phyloP scores from a whole-genome alignment of 2,888 invertebrate species.

The Phengaris alcon region DNA sequence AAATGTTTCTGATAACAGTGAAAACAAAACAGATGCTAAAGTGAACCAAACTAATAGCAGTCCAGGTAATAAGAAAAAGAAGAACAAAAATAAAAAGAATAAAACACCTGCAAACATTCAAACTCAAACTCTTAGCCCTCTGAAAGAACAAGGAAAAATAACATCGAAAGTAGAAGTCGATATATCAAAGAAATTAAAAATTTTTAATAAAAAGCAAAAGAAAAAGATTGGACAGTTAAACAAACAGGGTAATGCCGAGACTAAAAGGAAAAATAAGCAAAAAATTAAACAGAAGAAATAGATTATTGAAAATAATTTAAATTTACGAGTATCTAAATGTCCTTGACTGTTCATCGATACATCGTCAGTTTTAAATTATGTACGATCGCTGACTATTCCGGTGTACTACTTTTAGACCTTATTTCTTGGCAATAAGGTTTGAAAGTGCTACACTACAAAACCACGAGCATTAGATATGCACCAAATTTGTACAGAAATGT shows the following conservation, averaged over 20 bases:
- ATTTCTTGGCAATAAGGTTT: no score
- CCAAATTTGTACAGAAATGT: no score
- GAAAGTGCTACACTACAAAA: no score
- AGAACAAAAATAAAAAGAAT: constrained; percentile 41
- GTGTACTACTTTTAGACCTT: no score
- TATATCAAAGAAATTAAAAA: constrained; percentile 61
- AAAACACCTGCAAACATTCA: constrained; percentile 33
- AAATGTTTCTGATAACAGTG: neutral
- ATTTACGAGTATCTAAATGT: neutral
- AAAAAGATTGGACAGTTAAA: constrained; percentile 63
- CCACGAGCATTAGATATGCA: no score
- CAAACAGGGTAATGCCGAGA: constrained; percentile 44
- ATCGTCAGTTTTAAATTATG: no score
- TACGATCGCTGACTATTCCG: no score
- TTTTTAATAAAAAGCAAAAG: constrained; percentile 58
- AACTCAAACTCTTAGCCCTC: constrained; percentile 28
- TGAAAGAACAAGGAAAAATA: constrained; percentile 42
- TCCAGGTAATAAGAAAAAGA: constrained; percentile 31
- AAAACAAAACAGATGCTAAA: neutral
- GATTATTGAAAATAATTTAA: constrained; percentile 44
- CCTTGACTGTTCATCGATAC: no score
- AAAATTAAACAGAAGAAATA: constrained; percentile 32
- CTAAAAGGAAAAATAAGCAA: constrained; percentile 42
- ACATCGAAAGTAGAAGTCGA: constrained; percentile 52
- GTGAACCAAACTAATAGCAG: constrained; percentile 4